Percentiles rank a stretch among this genome's conserved stretches.
These are phyloP conservation scores for Trichonephila clavipes DNA, from an alignment of 1,140 invertebrate genomes.

Conservation along the genomic window DNA sequence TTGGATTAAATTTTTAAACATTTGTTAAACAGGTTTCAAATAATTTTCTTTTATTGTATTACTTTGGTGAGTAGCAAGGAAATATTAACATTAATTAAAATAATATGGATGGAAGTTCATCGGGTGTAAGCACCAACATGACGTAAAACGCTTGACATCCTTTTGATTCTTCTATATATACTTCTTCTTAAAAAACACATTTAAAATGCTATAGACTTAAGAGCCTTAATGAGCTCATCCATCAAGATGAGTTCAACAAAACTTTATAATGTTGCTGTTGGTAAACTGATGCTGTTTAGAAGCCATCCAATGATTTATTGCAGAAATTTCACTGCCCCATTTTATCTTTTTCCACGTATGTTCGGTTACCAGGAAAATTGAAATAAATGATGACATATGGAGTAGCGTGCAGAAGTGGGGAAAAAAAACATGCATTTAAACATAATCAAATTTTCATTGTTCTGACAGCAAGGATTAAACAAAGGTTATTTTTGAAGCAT, in stretches of 20 bases:
- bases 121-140: too few relatives aligned
- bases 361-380: background rate
- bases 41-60: too few relatives aligned
- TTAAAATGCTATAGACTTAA: background rate
- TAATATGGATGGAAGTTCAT: too few relatives aligned
- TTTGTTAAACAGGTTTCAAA: too few relatives aligned
- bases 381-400: constrained; percentile 8
- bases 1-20: too few relatives aligned
- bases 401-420: background rate
- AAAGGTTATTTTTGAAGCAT: constrained; percentile 1
- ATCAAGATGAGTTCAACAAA: background rate
- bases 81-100: too few relatives aligned
- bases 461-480: background rate
- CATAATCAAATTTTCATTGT: constrained; percentile 9
- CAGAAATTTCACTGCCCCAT: background rate
- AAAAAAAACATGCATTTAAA: background rate
- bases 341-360: constrained; percentile 4
- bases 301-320: background rate
- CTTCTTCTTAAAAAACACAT: background rate
- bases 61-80: too few relatives aligned
- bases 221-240: constrained; percentile 36
- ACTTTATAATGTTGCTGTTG: background rate
- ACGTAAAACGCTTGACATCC: too few relatives aligned
- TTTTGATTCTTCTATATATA: too few relatives aligned
- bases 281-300: constrained; percentile 1